These are phyloP conservation scores for Thaumatotibia leucotreta DNA, from an alignment of 1,140 invertebrate species.

Conservation along the genomic window DNA sequence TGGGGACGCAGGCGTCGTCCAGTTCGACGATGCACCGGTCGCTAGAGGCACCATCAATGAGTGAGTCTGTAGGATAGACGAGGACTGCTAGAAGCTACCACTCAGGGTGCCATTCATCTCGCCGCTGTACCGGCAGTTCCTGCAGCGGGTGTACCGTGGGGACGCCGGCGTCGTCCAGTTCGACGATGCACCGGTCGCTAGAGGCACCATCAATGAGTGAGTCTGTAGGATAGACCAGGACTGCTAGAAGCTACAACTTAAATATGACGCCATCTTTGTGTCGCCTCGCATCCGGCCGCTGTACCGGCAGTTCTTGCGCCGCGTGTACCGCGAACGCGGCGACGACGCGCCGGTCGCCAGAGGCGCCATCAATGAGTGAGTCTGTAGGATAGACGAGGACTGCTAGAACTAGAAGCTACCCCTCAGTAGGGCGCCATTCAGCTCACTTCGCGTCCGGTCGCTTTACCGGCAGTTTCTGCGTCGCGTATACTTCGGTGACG, in stretches of 20 bases:
- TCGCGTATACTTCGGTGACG: constrained; percentile 77
- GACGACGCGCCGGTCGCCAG: constrained; percentile 59
- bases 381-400: constrained; percentile 61
- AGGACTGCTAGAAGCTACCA: no score
- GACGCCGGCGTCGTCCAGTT: constrained; percentile 80
- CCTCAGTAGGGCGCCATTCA: constrained; percentile 79
- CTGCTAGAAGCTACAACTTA: no score
- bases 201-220: no score
- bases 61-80: no score
- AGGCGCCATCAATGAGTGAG: constrained; percentile 78
- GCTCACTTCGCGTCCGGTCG: no score
- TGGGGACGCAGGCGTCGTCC: constrained; percentile 76
- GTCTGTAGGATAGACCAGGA: no score
- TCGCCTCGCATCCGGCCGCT: constrained; percentile 75
- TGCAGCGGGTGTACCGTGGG: no score
- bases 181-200: no score
- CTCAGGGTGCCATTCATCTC: no score
- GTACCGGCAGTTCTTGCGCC: constrained; percentile 71
- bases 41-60: constrained; percentile 79
- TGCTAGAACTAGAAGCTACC: constrained; percentile 78
- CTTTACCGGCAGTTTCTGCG: constrained; percentile 74
- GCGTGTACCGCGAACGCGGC: constrained; percentile 77
- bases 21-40: constrained; percentile 74
- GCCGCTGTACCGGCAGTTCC: no score
- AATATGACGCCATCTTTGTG: constrained; percentile 79